A percentile compares a stretch with the other conserved stretches of the same genome.
phyloP scores from a whole-genome alignment of 2,113 vertebrate species.

The Hydrolagus affinis region DNA sequence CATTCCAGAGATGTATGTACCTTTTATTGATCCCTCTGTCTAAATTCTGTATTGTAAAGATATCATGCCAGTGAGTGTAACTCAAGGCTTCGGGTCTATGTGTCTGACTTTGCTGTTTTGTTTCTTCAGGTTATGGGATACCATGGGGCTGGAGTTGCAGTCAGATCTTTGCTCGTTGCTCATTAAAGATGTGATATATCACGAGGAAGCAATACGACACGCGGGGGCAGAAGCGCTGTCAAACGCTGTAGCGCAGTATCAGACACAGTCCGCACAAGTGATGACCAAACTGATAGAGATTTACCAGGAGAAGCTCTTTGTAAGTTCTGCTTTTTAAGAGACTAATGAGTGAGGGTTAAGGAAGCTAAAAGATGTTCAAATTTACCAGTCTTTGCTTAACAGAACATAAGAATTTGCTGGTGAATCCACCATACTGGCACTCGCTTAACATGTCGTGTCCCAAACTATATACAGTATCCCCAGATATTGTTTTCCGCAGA shows the following conservation, averaged over 20 bases:
- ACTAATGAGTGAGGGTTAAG: no score
- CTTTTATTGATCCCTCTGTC: no score
- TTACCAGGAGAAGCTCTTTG: constrained; percentile 92
- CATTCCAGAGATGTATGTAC: no score
- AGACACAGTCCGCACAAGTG: constrained; percentile 67
- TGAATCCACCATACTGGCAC: no score
- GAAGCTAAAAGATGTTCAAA: no score
- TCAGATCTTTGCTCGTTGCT: constrained; percentile 81
- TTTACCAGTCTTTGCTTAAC: no score
- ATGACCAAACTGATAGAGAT: constrained; percentile 78
- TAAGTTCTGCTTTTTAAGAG: constrained; percentile 50
- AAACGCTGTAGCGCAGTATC: constrained; percentile 74
- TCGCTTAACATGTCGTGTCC: no score
- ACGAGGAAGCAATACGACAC: constrained; percentile 77
- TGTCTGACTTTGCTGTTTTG: not conserved
- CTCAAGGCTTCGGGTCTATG: not conserved
- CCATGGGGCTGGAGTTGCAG: constrained; percentile 76
- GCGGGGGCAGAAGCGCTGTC: constrained; percentile 85
- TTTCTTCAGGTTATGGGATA: constrained; percentile 69
- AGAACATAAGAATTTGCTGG: no score
- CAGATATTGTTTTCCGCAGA: no score
- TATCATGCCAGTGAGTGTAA: no score
- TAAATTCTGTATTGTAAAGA: no score
- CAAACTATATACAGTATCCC: no score
- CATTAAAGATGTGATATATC: constrained; percentile 83